These are phyloP conservation scores for Tupaia tana DNA, from an alignment of 2,113 vertebrate genomes.

Conservation along the genomic window DNA sequence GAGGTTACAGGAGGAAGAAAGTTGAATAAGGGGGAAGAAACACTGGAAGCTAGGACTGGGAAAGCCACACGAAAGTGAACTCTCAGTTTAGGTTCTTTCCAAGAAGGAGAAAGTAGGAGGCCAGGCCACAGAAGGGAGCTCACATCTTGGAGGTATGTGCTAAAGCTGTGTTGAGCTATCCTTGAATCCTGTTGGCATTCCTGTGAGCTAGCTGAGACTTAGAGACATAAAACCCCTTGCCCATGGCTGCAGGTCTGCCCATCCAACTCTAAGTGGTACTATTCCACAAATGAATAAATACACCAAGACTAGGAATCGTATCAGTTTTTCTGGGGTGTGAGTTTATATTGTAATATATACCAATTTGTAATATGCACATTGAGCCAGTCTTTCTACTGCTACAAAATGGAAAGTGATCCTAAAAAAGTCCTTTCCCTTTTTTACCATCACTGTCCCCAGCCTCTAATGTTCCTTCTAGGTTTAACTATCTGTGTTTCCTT, in stretches of 20 bases:
- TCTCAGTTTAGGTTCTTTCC: not conserved
- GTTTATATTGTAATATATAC: not conserved
- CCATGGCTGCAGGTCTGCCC: not conserved
- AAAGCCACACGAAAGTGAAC: not conserved
- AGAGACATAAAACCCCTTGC: not conserved
- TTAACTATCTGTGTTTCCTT: not conserved
- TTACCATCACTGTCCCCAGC: not conserved
- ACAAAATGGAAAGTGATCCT: not conserved
- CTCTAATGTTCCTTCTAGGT: not conserved
- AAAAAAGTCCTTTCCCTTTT: not conserved
- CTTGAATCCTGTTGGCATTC: not conserved
- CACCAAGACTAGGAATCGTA: not conserved
- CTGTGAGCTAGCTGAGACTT: not conserved
- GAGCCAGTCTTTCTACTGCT: not conserved
- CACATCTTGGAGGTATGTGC: not conserved
- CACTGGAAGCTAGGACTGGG: not conserved
- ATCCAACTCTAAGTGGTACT: not conserved
- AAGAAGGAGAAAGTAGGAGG: not conserved
- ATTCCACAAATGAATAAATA: not conserved
- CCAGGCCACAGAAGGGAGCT: accelerated
- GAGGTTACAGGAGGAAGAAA: not conserved
- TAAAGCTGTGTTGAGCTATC: not conserved
- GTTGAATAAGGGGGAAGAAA: not conserved
- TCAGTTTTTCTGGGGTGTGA: not conserved
- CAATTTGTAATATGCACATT: not conserved